A percentile compares a stretch with the other conserved stretches of the same genome.
phyloP scores from a whole-genome alignment of 2,797 vertebrate genomes.

The Pseudochaenichthys georgianus region DNA sequence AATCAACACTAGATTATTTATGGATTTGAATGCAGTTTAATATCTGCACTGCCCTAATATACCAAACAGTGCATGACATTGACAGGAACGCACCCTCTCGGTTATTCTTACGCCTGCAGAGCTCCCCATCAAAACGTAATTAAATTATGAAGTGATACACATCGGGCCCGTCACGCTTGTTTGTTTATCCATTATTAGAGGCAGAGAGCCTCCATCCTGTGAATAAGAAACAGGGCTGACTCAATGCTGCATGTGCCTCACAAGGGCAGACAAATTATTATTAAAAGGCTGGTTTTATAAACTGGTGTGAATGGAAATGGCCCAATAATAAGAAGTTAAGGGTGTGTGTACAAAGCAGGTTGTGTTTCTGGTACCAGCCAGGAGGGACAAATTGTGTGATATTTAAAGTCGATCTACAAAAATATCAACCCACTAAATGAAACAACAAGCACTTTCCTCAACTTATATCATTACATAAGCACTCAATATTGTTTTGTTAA shows the following conservation, averaged over 20 bases:
- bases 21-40: constrained; percentile 29
- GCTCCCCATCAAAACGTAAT: constrained; percentile 73
- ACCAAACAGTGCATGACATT: constrained; percentile 41
- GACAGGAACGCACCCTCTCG: constrained; percentile 44
- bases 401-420: constrained; percentile 2
- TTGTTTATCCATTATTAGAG: constrained; percentile 76
- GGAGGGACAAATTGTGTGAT: not conserved
- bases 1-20: constrained; percentile 24
- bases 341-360: constrained; percentile 3
- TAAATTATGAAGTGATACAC: constrained; percentile 75
- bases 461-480: not conserved
- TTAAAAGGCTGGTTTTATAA: constrained; percentile 1
- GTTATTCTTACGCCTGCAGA: constrained; percentile 61
- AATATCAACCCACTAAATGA: not conserved
- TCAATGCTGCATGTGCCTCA: not conserved
- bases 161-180: constrained; percentile 62
- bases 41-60: constrained; percentile 31
- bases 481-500: not conserved
- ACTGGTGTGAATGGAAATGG: constrained; percentile 15
- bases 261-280: constrained; percentile 17
- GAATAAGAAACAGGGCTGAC: constrained; percentile 52
- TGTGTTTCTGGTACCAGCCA: not conserved
- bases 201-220: constrained; percentile 50
- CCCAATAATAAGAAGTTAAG: constrained; percentile 5
- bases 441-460: not conserved